Base-by-base conservation (phyloP, 2,888 invertebrate genomes). In the Drosophila anomelani region DNA sequence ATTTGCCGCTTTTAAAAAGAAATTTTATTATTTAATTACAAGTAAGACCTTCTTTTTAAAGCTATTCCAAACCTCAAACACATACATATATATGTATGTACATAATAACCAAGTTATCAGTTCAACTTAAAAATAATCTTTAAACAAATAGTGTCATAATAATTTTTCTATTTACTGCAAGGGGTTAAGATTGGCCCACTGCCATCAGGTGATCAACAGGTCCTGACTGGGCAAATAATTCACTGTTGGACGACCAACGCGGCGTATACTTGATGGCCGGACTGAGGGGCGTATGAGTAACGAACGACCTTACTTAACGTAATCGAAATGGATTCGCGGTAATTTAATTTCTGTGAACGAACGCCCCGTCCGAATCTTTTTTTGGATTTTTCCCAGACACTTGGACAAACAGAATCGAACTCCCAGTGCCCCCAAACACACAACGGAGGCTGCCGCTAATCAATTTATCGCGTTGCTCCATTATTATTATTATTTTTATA, bases 191-290 rank as follows among this genome's bases (percentile, higher is more conserved):
- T 34, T 87, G 87, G 82, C 75, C 41, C 13, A 39, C 46, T 17
- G 81, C 88, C 83, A 85, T 67, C 55, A 29, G 49, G 71, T 38
- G n/a, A 57, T 63, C 76, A 80, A 77, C 80, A 80, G 86, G 81
- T 81, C 79, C 75, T 54, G 69, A 44, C 32, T 13, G 8, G 51
- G 13, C 49, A 8, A 43, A 13, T 43, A 43, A 43, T 43, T 43
- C 20, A 6, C 20, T 6, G 6, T 13, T 20, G 20, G 7, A 20
- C 61, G 76, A 62, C 58, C 64, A 73, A 73, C 69, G 53, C 69
- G 59, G 39, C 70, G 68, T 53, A 67, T 67, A 38, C 41, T 49
- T 47, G 15, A 55, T 53, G 32, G 9, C 9, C 15, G 44, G 15
- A 15, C 46, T 9, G 4, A 4, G 15, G 26, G 56, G 67, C 62